Evolutionary conservation across 2,888 invertebrate species (phyloP).

Genomic region (Podabrus alpinus): DNA sequence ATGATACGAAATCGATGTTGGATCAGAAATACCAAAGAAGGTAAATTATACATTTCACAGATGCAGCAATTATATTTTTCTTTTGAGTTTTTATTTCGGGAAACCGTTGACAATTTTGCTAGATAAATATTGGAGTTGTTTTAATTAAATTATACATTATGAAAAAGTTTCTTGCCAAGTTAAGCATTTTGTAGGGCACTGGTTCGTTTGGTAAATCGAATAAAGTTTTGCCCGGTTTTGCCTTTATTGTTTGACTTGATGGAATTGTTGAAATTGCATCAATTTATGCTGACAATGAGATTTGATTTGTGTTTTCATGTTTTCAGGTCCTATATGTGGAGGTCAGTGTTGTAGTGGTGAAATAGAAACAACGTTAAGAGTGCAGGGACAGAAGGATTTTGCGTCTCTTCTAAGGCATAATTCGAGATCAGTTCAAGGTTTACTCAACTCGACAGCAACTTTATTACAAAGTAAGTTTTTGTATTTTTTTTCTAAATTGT

Average conservation of each 20-base stretch:
- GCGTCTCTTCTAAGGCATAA: constrained; percentile 71
- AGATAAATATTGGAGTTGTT: background rate
- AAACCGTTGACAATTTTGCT: background rate
- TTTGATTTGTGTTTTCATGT: background rate
- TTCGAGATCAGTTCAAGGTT: constrained; percentile 74
- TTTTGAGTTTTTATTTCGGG: background rate
- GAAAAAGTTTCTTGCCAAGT: background rate
- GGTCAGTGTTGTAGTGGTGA: constrained; percentile 72
- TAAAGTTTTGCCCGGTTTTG: background rate
- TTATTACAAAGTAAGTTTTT: constrained; percentile 71
- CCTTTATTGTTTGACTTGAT: background rate
- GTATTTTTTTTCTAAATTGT: constrained; percentile 29
- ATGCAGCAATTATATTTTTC: background rate
- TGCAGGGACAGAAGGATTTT: constrained; percentile 66
- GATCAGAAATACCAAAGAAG: background rate
- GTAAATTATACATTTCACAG: background rate
- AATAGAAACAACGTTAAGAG: constrained; percentile 64
- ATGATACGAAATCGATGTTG: background rate
- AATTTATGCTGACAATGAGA: background rate
- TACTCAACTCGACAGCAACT: constrained; percentile 73
- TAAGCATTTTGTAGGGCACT: background rate
- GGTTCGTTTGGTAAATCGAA: background rate
- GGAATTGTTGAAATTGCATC: background rate
- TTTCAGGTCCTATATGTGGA: constrained; percentile 63
- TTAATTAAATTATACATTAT: background rate